phyloP scores from a whole-genome alignment of 2,113 vertebrate species.

The Scalopus aquaticus region DNA sequence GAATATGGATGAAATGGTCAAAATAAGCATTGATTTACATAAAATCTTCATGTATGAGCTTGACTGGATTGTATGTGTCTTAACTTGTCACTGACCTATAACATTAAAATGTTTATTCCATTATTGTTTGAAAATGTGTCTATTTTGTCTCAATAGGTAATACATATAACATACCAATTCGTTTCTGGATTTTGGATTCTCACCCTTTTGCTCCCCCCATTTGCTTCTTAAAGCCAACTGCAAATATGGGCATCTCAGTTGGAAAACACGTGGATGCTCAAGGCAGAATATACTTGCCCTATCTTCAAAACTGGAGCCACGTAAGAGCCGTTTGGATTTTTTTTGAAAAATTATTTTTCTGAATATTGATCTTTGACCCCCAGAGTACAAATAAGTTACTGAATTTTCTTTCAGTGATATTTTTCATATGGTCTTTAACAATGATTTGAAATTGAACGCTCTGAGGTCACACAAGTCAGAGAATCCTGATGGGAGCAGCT shows the following conservation, averaged over 20 bases:
- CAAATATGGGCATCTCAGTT: slow-evolving; percentile 93
- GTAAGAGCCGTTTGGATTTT: slow-evolving; percentile 84
- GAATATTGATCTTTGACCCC: slow-evolving; percentile 17
- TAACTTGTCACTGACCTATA: rapidly evolving
- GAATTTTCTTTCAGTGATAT: background rate
- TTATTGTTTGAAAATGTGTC: slow-evolving; percentile 40
- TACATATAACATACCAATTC: slow-evolving; percentile 94
- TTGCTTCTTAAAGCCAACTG: slow-evolving; percentile 93
- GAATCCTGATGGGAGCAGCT: background rate
- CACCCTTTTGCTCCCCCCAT: slow-evolving; percentile 97
- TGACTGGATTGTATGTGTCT: background rate
- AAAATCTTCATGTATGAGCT: background rate
- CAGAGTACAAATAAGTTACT: slow-evolving; percentile 19
- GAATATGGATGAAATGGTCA: background rate
- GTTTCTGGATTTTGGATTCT: slow-evolving; percentile 96
- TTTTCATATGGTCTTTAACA: slow-evolving; percentile 42
- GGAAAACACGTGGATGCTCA: slow-evolving; percentile 93
- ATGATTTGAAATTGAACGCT: slow-evolving; percentile 41
- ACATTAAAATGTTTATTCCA: background rate
- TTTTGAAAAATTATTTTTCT: background rate
- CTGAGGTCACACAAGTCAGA: background rate
- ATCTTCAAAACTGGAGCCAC: slow-evolving; percentile 95
- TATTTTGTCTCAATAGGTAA: slow-evolving; percentile 86
- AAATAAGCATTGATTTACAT: background rate
- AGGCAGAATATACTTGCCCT: slow-evolving; percentile 94